phyloP scores from a whole-genome alignment of 2,888 invertebrate species.

The Campoplex capitator region DNA sequence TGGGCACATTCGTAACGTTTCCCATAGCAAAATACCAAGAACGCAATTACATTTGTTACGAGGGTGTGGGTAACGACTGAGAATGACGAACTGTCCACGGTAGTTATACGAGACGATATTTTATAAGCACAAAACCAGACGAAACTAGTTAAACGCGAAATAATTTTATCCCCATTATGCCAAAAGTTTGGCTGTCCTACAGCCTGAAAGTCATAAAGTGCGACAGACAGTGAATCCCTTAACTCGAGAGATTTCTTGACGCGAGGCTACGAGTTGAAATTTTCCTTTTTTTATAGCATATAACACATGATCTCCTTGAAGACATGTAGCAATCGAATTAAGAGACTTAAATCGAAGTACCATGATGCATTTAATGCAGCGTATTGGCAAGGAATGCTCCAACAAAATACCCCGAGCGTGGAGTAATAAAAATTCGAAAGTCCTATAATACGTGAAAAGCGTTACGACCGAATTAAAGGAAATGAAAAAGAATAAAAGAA shows the following conservation, averaged over 20 bases:
- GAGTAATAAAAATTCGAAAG: constrained; percentile 57
- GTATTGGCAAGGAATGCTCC: constrained; percentile 22
- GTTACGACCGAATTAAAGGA: constrained; percentile 53
- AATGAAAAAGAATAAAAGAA: constrained; percentile 12
- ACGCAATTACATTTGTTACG: constrained; percentile 57
- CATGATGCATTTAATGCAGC: constrained; percentile 38
- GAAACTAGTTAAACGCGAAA: constrained; percentile 46
- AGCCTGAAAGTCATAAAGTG: constrained; percentile 68
- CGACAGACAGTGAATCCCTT: constrained; percentile 70
- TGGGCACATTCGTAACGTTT: constrained; percentile 59
- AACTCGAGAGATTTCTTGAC: constrained; percentile 51
- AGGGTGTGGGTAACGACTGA: constrained; percentile 22
- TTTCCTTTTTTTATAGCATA: constrained; percentile 28
- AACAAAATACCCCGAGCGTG: constrained; percentile 3
- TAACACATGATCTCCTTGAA: constrained; percentile 54
- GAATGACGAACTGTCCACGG: constrained; percentile 59
- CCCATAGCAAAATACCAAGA: constrained; percentile 39
- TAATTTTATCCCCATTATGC: constrained; percentile 59
- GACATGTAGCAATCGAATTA: constrained; percentile 70
- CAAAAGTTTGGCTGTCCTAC: constrained; percentile 41
- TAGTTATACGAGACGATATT: constrained; percentile 47
- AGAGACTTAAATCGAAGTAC: constrained; percentile 41
- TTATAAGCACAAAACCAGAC: constrained; percentile 52
- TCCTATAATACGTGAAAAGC: constrained; percentile 34
- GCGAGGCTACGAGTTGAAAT: constrained; percentile 34